These are phyloP conservation scores for Palythoa heliodiscus DNA, from an alignment of 92 coral and sea anemone species.

Conservation along the genomic window DNA sequence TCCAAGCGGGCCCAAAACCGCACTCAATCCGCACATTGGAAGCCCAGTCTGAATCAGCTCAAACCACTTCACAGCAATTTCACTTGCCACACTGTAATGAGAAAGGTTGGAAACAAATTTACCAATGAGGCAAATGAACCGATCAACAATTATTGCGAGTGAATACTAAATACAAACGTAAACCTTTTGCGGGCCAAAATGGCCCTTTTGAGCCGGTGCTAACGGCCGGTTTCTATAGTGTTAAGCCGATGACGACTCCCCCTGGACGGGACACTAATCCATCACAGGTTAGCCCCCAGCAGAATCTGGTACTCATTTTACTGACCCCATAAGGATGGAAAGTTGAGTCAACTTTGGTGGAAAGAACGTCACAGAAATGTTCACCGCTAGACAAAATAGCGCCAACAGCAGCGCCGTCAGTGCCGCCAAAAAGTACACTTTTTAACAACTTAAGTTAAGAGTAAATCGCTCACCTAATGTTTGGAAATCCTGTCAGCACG, in stretches of 20 bases:
- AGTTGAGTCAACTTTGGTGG: too few species aligned
- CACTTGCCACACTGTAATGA: conserved; percentile 78
- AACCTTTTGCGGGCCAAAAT: background rate
- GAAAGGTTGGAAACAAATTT: background rate
- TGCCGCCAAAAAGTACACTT: too few species aligned
- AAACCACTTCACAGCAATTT: conserved; percentile 98
- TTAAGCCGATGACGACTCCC: too few species aligned
- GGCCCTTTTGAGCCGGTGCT: too few species aligned
- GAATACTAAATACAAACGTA: background rate
- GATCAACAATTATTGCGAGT: background rate
- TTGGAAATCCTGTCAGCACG: conserved; percentile 85
- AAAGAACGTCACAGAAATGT: too few species aligned
- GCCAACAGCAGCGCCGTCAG: too few species aligned
- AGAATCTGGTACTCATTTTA: too few species aligned
- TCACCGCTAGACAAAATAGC: too few species aligned
- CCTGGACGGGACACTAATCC: too few species aligned
- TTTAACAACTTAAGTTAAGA: background rate
- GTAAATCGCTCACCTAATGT: conserved; percentile 56
- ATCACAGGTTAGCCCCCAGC: too few species aligned
- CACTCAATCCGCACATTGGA: conserved; percentile 91
- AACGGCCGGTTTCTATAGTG: too few species aligned
- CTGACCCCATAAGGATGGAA: too few species aligned
- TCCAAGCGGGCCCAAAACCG: conserved; percentile 86
- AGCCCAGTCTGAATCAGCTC: conserved; percentile 93
- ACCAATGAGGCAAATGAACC: background rate